Base-by-base conservation (phyloP, 2,113 vertebrate species). In the Benitochromis conjunctus region DNA sequence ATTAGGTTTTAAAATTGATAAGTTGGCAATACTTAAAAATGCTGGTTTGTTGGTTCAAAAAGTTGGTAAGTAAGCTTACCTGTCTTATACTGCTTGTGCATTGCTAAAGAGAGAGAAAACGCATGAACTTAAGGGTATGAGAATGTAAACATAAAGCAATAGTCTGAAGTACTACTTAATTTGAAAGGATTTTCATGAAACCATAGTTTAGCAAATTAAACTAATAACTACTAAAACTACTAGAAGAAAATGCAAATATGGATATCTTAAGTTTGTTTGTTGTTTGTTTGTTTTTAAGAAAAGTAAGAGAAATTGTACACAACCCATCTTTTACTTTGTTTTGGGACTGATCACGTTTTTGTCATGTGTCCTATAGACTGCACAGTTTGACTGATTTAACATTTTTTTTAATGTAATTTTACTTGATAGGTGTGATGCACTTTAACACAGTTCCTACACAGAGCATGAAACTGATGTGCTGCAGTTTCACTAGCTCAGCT, bases 381-480 rank as follows among this genome's bases (percentile, higher is more conserved):
- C 69, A 74, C 66, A 74, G 21, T 74, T 74, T 29, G 14, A 29
- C 4, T 19, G 1, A 26, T 51, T 48, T 74, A 51, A 51, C 43
- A 51, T 18, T 74, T 46, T 76, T 8, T 46, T 76, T 8, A 12
- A 51, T 51, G 5, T 1, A 5, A 76, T 29, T 74, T 74, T 74
- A 51, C 16, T 31, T 31, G 26, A 51, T 76, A 51, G 9, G 6
- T 0, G 1, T 31, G 26, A 51, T 76, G 46, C 43, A n/a, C 24
- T 51, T 76, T 51, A 76, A 76, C 71, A 34, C 48, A 9, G 16
- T 53, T 76, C 10, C 9, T 53, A 12, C 48, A 76, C 71, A 76
- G 26, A 76, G 18, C 71, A 76, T 76, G 71, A 34, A 7, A 53
- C 46, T 12, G 16, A 0, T 76, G 16, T 31, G 43, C 43, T 76